Evolutionary conservation across 2,797 vertebrate species (phyloP).

Genomic region (Lagocephalus sceleratus): DNA sequence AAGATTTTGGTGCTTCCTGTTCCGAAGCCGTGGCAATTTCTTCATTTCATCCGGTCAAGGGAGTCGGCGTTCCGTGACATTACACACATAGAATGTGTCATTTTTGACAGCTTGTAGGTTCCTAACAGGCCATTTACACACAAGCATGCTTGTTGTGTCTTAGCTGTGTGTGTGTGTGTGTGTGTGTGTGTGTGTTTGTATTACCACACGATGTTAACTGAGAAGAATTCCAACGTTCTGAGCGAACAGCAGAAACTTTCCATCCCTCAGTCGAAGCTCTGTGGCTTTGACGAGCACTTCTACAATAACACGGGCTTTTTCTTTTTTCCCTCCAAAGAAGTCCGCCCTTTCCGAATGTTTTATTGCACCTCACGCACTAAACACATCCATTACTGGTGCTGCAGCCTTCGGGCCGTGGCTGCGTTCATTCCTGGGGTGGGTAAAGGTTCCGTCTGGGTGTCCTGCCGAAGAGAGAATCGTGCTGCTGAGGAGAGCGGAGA

Average conservation of each 20-base stretch:
- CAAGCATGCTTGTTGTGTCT: slow-evolving; percentile 12
- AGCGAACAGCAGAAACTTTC: slow-evolving; percentile 35
- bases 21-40: slow-evolving; percentile 74
- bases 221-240: slow-evolving; percentile 23
- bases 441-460: too few relatives aligned
- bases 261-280: slow-evolving; percentile 26
- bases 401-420: too few relatives aligned
- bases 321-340: too few relatives aligned
- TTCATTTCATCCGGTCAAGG: slow-evolving; percentile 62
- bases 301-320: slow-evolving; percentile 38
- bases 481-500: neutral
- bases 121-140: slow-evolving; percentile 28
- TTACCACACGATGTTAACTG: neutral
- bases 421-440: too few relatives aligned
- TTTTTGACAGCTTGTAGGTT: slow-evolving; percentile 28
- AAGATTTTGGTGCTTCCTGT: slow-evolving; percentile 37
- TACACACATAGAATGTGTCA: slow-evolving; percentile 38
- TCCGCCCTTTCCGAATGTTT: too few relatives aligned
- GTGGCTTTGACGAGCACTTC: slow-evolving; percentile 44
- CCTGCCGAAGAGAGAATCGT: neutral
- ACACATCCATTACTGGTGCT: too few relatives aligned
- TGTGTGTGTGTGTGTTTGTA: neutral
- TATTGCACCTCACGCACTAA: too few relatives aligned
- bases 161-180: slow-evolving; percentile 2
- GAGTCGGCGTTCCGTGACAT: slow-evolving; percentile 64